Evolutionary conservation across 1,140 invertebrate genomes (phyloP).

Genomic region (Odontomachus brunneus): DNA sequence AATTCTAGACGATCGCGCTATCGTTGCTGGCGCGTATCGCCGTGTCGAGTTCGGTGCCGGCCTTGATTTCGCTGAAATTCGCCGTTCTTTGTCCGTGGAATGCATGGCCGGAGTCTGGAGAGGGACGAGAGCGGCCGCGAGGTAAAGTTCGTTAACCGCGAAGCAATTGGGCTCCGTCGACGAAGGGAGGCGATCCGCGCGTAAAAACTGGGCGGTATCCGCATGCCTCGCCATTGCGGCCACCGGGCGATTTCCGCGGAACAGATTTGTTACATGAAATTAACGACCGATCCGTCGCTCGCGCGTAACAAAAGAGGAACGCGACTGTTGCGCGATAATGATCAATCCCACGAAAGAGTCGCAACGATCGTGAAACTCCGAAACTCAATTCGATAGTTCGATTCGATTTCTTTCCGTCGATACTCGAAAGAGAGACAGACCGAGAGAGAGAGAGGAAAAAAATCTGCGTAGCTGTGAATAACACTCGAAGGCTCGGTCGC

Average conservation of each 20-base stretch:
- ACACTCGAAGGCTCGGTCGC: not conserved
- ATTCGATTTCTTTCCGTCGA: not conserved
- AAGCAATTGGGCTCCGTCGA: not conserved
- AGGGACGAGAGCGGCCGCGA: too few species aligned
- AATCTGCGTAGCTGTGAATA: not conserved
- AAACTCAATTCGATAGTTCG: too few species aligned
- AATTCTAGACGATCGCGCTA: too few species aligned
- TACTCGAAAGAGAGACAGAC: too few species aligned
- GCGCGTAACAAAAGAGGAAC: not conserved
- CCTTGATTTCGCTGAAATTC: too few species aligned
- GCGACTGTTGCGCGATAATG: not conserved
- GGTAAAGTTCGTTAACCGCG: not conserved
- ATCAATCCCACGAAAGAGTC: not conserved
- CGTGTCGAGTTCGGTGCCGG: too few species aligned
- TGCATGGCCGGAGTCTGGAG: too few species aligned
- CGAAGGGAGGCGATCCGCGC: too few species aligned
- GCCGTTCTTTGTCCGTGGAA: too few species aligned
- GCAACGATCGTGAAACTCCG: not conserved
- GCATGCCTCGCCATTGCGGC: too few species aligned
- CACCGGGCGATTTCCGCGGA: not conserved
- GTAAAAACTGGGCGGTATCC: slow-evolving; percentile 33
- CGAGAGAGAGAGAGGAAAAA: too few species aligned
- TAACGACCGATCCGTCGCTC: not conserved
- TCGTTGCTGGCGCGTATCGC: too few species aligned
- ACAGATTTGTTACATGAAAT: not conserved